Conservation (phyloP, 2,113 vertebrate genomes). For the rat (Rattus norvegicus) region DNA sequence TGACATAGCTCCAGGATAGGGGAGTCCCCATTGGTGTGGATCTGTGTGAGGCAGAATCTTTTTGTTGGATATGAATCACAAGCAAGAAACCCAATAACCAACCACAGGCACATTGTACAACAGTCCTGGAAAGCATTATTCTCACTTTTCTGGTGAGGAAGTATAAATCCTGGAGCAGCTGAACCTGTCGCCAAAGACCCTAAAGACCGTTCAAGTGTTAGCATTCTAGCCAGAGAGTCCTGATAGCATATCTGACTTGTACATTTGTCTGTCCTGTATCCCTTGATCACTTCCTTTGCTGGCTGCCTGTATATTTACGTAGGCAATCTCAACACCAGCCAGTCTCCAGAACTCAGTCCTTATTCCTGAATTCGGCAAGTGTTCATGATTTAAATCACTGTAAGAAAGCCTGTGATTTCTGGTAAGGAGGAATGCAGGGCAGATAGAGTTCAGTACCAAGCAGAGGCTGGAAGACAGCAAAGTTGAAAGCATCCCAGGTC, state of each 20-base stretch:
- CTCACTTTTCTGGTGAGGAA: not conserved
- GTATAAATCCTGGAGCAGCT: not conserved
- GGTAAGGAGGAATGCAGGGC: not conserved
- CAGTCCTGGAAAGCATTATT: not conserved
- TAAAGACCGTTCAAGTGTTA: not conserved
- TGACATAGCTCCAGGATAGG: not conserved
- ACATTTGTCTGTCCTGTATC: not conserved
- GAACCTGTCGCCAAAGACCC: not conserved
- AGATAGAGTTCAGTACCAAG: not conserved
- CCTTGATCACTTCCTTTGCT: not conserved
- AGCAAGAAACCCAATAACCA: not conserved
- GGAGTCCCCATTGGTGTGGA: not conserved
- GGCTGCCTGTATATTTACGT: not conserved
- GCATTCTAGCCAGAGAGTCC: not conserved
- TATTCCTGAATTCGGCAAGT: not conserved
- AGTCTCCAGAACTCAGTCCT: not conserved
- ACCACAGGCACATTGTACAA: not conserved
- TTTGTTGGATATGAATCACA: not conserved
- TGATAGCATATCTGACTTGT: not conserved
- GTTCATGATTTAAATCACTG: not conserved
- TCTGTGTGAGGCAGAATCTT: not conserved
- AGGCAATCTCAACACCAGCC: not conserved
- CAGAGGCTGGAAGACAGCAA: not conserved
- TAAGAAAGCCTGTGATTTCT: not conserved
- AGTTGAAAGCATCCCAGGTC: not conserved